Base-by-base conservation (phyloP, 1,140 invertebrate genomes). In the Aplysia californica region DNA sequence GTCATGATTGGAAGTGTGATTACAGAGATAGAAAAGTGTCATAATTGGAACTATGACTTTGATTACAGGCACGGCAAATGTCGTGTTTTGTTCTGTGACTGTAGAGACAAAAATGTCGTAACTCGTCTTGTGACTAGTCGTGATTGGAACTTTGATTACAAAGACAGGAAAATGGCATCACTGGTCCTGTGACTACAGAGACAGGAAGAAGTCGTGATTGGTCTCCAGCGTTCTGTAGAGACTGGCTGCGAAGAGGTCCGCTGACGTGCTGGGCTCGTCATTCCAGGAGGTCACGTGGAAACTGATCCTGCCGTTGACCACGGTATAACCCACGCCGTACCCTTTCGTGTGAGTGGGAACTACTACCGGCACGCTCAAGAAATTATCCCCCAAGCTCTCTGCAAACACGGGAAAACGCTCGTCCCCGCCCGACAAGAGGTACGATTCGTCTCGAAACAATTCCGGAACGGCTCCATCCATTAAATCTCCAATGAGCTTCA, bases 301-400 rank as follows among this genome's bases (percentile, higher is more conserved):
- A 4, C 64, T 29, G 35, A 66, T 66, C 23, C 36, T 41, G 3
- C 38, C 21, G 21, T 39, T 75, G 72, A 61, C 72, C 33, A 75
- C 26, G 20, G 23, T 3, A 41, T 66, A 75, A 3, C 72, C 72
- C 26, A 75, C 59, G 18, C 72, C 72, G 38, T 75, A 75, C 20
- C 72, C 61, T 3, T 36, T 35, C 0, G 61, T 23, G 18, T 5
- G 21, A n/a, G 26, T 18, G 6, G 72, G 72, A n/a, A 38, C 29
- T 1, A 75, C 38, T 1, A 66, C 61, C 3, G 72, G 50, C 21
- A 75, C 59, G n/a, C 20, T 61, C 23, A 75, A 18, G 44, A 10
- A 50, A n/a, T n/a, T 50, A 10, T 15, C 39, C 6, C 5, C 72
- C 23, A 75, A 18, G 31, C 59, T 58, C 31, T 75, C 72, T 10